A percentile compares a stretch with the other conserved stretches of the same genome.
phyloP scores from a whole-genome alignment of 2,113 vertebrate genomes.

The Prionailurus bengalensis region DNA sequence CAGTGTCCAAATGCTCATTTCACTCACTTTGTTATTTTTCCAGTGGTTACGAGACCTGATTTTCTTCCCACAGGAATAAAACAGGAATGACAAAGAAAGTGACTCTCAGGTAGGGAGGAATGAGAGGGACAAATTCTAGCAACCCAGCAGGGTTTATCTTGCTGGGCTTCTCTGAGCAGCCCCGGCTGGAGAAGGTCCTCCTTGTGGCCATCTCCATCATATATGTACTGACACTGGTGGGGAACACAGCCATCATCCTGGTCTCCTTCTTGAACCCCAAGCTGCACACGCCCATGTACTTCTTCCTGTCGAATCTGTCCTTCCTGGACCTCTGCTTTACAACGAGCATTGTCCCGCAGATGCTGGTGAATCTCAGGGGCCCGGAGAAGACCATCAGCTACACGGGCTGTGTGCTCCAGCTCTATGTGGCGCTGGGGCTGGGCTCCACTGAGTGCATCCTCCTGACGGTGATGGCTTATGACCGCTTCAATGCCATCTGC shows the following conservation, averaged over 20 bases:
- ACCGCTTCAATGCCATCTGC: constrained; percentile 44
- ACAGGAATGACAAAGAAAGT: background rate
- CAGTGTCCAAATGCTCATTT: background rate
- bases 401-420: background rate
- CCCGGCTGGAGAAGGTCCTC: background rate
- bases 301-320: constrained; percentile 62
- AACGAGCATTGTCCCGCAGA: constrained; percentile 49
- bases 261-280: constrained; percentile 13
- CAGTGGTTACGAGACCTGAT: background rate
- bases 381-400: constrained; percentile 54
- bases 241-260: constrained; percentile 14
- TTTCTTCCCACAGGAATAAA: background rate
- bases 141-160: background rate
- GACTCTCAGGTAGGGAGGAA: background rate
- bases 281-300: constrained; percentile 59
- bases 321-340: constrained; percentile 57
- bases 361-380: constrained; percentile 57
- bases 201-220: background rate
- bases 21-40: background rate
- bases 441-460: constrained; percentile 35
- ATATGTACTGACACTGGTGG: background rate
- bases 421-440: background rate
- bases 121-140: background rate
- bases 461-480: constrained; percentile 59
- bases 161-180: constrained; percentile 54